Conservation (phyloP, 2,888 invertebrate species). For the Galeruca laticollis region DNA sequence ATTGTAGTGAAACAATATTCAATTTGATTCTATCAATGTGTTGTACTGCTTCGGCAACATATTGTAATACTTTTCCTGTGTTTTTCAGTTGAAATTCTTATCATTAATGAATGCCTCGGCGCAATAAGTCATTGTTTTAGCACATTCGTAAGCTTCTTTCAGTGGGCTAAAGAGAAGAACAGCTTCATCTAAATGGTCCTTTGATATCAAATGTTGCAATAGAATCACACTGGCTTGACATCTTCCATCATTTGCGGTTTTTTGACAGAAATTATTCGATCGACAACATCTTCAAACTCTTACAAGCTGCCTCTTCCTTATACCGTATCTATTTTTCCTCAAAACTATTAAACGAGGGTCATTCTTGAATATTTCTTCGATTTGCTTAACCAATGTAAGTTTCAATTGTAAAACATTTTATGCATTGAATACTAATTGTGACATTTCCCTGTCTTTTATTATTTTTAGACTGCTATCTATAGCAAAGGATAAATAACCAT, state of each 20-base stretch:
- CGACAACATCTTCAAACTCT: slow-evolving; percentile 58
- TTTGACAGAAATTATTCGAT: slow-evolving; percentile 60
- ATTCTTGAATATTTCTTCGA: slow-evolving; percentile 62
- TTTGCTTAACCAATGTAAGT: slow-evolving; percentile 62
- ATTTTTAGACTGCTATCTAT: too few relatives aligned
- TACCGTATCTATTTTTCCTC: slow-evolving; percentile 66
- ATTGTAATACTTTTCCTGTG: slow-evolving; percentile 42
- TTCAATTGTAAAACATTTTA: slow-evolving; percentile 51
- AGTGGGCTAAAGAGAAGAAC: slow-evolving; percentile 56
- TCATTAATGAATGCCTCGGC: slow-evolving; percentile 39
- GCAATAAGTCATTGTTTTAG: slow-evolving; percentile 25
- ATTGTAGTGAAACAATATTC: too few relatives aligned
- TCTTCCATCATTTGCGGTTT: slow-evolving; percentile 63
- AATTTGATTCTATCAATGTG: slow-evolving; percentile 32
- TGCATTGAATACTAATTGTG: too few relatives aligned
- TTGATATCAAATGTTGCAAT: slow-evolving; percentile 59
- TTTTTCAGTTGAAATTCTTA: slow-evolving; percentile 6
- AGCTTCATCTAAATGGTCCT: slow-evolving; percentile 57
- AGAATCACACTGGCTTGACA: slow-evolving; percentile 57
- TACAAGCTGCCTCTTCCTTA: slow-evolving; percentile 55
- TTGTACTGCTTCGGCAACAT: slow-evolving; percentile 37
- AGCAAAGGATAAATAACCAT: too few relatives aligned
- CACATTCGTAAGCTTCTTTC: slow-evolving; percentile 32
- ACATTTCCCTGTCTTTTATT: too few relatives aligned
- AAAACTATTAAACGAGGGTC: slow-evolving; percentile 66